Percentiles rank a stretch among this genome's conserved stretches.
These are phyloP conservation scores for Tenthredo livida DNA, from an alignment of 2,888 invertebrate genomes.

Conservation along the genomic window DNA sequence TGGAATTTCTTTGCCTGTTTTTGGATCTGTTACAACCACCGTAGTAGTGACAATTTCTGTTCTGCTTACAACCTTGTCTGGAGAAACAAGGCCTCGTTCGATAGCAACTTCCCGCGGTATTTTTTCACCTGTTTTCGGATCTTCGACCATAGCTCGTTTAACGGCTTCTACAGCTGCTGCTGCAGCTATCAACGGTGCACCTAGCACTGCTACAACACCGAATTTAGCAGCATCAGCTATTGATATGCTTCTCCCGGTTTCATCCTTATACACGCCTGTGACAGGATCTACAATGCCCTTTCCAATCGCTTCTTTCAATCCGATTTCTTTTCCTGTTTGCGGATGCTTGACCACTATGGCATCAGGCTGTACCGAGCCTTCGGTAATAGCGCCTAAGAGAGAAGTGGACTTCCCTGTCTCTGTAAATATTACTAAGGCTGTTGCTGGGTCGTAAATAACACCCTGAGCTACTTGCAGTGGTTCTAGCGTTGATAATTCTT, in stretches of 20 bases:
- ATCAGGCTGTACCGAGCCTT: slow-evolving; percentile 86
- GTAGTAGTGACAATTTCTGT: slow-evolving; percentile 58
- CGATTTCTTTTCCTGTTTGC: slow-evolving; percentile 83
- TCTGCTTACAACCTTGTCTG: slow-evolving; percentile 63
- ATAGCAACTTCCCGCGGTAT: slow-evolving; percentile 91
- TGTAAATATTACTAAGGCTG: slow-evolving; percentile 87
- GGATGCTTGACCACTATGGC: slow-evolving; percentile 87
- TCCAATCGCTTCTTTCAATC: slow-evolving; percentile 87
- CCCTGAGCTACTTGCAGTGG: slow-evolving; percentile 87
- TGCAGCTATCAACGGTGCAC: slow-evolving; percentile 87
- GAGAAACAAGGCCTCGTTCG: slow-evolving; percentile 85
- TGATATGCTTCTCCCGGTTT: slow-evolving; percentile 83
- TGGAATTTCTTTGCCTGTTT: slow-evolving; percentile 80
- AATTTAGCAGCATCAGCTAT: slow-evolving; percentile 88
- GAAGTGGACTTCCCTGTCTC: slow-evolving; percentile 86
- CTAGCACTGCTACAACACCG: slow-evolving; percentile 88
- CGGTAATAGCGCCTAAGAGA: slow-evolving; percentile 87
- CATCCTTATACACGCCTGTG: slow-evolving; percentile 85
- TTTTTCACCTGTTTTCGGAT: slow-evolving; percentile 90
- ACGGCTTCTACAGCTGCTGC: slow-evolving; percentile 86
- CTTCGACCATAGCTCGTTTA: slow-evolving; percentile 83
- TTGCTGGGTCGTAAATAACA: slow-evolving; percentile 89
- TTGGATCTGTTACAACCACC: slow-evolving; percentile 73
- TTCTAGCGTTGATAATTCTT: slow-evolving; percentile 79
- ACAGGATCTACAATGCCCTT: slow-evolving; percentile 87